phyloP scores from a whole-genome alignment of 2,113 vertebrate genomes.

The Poeciliopsis occidentalis region DNA sequence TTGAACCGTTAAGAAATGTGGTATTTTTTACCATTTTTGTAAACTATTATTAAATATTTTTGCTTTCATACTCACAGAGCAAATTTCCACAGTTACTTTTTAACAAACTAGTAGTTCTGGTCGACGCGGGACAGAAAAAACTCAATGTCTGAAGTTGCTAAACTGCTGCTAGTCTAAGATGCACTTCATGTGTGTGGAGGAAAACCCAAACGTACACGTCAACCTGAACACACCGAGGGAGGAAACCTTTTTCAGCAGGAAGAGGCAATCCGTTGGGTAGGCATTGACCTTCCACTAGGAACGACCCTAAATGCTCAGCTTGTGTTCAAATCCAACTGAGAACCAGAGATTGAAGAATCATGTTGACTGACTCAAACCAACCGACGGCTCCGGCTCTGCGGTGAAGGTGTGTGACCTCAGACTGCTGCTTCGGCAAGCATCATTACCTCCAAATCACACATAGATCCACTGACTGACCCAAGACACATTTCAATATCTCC shows the following conservation, averaged over 20 bases:
- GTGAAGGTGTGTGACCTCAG: conserved; percentile 26
- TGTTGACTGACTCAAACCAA: conserved; percentile 14
- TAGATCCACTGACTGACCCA: conserved; percentile 19
- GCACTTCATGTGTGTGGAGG: background rate
- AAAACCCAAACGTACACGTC: background rate
- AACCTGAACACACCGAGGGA: background rate
- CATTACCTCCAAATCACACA: conserved; percentile 42
- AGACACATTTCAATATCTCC: conserved; percentile 61
- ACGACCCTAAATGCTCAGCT: no score
- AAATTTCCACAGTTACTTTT: no score
- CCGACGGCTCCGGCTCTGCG: conserved; percentile 11
- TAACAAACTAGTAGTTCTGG: no score
- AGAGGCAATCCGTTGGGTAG: no score
- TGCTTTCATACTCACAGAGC: background rate
- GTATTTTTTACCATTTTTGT: background rate
- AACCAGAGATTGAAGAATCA: conserved; percentile 1
- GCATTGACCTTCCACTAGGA: background rate
- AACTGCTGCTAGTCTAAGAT: no score
- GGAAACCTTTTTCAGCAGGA: background rate
- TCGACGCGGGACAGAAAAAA: no score
- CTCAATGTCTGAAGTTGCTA: no score
- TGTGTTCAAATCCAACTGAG: background rate
- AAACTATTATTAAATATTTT: no score
- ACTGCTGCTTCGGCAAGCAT: conserved; percentile 22
- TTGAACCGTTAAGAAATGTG: no score